Percentiles rank a stretch among this genome's conserved stretches.
Evolutionary conservation across 2,113 vertebrate species (phyloP).

Genomic region (Equus przewalskii): DNA sequence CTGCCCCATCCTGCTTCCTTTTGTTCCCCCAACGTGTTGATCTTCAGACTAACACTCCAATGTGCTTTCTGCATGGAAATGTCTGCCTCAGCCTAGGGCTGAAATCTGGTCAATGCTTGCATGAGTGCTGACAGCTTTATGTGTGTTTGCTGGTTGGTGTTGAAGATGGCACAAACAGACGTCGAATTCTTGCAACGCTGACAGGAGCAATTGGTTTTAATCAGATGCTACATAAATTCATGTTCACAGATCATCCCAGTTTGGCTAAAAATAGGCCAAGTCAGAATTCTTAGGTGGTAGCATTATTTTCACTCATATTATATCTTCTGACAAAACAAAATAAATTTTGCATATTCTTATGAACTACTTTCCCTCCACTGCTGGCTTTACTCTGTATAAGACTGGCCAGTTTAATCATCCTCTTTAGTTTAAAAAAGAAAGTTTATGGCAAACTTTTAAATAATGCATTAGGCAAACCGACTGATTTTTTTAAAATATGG

Average conservation of each 20-base stretch:
- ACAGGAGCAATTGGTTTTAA: not conserved
- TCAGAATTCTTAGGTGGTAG: not conserved
- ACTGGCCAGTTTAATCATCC: not conserved
- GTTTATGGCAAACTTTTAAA: constrained; percentile 40
- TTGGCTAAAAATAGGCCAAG: not conserved
- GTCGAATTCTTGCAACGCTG: not conserved
- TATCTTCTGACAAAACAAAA: not conserved
- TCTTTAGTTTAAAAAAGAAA: not conserved
- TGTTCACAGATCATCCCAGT: not conserved
- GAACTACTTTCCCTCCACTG: not conserved
- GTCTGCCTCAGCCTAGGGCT: not conserved
- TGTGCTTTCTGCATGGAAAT: not conserved
- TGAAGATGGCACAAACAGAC: not conserved
- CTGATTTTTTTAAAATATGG: constrained; percentile 8
- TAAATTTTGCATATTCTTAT: not conserved
- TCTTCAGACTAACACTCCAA: not conserved
- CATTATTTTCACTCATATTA: not conserved
- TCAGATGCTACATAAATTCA: not conserved
- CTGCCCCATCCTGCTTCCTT: rapidly evolving
- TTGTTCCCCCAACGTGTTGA: not conserved
- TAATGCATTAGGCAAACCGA: constrained; percentile 33
- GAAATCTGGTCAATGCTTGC: not conserved
- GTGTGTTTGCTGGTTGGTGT: not conserved
- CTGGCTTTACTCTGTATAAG: constrained; percentile 12
- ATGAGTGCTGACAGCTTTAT: not conserved